Evolutionary conservation across 2,797 vertebrate species (phyloP), one percentile per base, ranked within the genome.

Genomic region (Melanotaenia parkinsoni): DNA sequence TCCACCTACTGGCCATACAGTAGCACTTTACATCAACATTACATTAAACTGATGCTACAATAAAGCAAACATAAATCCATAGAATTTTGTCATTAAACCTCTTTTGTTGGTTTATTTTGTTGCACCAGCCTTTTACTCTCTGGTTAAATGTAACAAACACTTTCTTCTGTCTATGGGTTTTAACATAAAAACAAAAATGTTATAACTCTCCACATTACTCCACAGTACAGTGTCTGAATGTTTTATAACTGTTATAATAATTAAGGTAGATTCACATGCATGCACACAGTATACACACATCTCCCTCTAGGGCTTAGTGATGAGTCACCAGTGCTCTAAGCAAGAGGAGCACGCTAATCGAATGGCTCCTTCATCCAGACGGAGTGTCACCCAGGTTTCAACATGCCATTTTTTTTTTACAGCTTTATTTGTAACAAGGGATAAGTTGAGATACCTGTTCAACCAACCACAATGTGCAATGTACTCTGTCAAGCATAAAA

Each of bases 1-100:
- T 58, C 91, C 94, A 85, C 67, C 92, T 91, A 66, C 77, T 93
- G 93, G 89, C 43, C 9, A 1, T 28, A 3, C 43, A 3, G 40
- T 63, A 74, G 43, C 71, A 90, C 81, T 84, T 33, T 66, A 80
- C 13, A 32, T 74, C 28, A 32, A 24, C 51, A 0, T 3, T 22
- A 6, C 20, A 0, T 16, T 8, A n/a, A n/a, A n/a, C n/a, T 35
- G 26, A 12, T 63, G 20, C 32, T 35, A 2, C 43, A 35, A 18
- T 20, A 1, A 3, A 40, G 13, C 24, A 0, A 51, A 68, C 54
- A 1, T 65, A 32, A 40, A 18, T 18, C 33, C 10, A 14, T 14
- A 35, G n/a, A 38, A 24, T 61, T 69, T 24, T 10, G 40, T 64
- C 3, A 51, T 37, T 35, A 64, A 37, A 26, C 12, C 0, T 0